Evolutionary conservation across 2,888 invertebrate species (phyloP), one percentile per base, ranked within the genome.

Genomic region (Drosophila nigricruria): DNA sequence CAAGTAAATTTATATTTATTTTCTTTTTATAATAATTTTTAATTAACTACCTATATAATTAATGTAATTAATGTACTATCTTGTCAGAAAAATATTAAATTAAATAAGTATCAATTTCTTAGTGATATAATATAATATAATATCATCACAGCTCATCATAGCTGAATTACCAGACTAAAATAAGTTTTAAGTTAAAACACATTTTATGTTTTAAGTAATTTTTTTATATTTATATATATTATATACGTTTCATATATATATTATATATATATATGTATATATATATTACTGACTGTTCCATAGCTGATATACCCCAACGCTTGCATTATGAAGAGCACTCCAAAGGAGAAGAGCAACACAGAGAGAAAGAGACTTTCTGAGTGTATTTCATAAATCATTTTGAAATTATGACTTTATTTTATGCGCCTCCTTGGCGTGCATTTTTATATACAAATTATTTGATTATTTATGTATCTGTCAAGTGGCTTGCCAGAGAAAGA

Each of bases 381-480:
- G 70, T 59, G 64, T 67, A 83, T 77, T 86, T 88, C 80, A 88
- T 86, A 86, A 86, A 86, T 86, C 86, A 88, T 86, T 77, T 77
- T 70, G 43, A 86, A 86, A 88, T 86, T 88, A 86, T 86, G 86
- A 86, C 86, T 86, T 81, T 88, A 83, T 86, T 88, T 82, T 80
- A 80, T 77, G 67, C 65, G 72, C 42, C 77, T 72, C 58, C 59
- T 82, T 68, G 70, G 65, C 70, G 70, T 82, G 79, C 80, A 83
- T 86, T 83, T 85, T 88, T 77, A 88, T 79, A 74, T 69, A 84
- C 73, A 87, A 74, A 77, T 86, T 82, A 86, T 86, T 86, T 80
- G 73, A 70, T 82, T 81, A 82, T 81, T 81, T 74, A 80, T 82
- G 79, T 75, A 64, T 74, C 77, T 77, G 45, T 69, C 38, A 16